These are phyloP conservation scores for Drosophila fungiperda DNA, from an alignment of 2,888 invertebrate species.

Conservation along the genomic window DNA sequence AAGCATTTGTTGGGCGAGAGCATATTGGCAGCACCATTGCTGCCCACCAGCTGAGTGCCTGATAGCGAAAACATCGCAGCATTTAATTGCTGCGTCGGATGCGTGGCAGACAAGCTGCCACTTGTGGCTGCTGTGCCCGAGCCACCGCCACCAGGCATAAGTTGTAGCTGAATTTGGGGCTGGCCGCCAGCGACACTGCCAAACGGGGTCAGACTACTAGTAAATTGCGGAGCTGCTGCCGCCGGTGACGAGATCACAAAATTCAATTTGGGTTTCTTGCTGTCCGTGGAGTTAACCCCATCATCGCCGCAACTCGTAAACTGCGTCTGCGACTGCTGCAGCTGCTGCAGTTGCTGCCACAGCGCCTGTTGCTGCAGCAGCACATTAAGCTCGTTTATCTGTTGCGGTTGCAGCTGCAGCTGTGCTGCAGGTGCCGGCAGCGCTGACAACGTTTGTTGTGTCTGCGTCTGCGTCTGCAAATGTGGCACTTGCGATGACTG, in stretches of 20 bases:
- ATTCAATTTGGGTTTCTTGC: constrained; percentile 84
- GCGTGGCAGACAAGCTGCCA: constrained; percentile 31
- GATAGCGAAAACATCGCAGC: constrained; percentile 63
- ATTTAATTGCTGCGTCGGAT: constrained; percentile 64
- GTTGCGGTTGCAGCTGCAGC: constrained; percentile 73
- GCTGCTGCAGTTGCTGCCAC: constrained; percentile 69
- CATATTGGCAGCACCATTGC: constrained; percentile 59
- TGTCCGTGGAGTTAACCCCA: constrained; percentile 64
- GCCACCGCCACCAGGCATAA: constrained; percentile 43
- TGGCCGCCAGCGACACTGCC: constrained; percentile 44
- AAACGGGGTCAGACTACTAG: constrained; percentile 43
- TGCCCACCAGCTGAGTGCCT: constrained; percentile 49
- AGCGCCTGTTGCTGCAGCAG: constrained; percentile 65
- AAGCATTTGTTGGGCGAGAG: constrained; percentile 84
- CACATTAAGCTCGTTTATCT: constrained; percentile 70
- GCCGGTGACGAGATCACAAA: constrained; percentile 82
- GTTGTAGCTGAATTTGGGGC: constrained; percentile 68
- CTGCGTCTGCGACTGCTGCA: constrained; percentile 55
- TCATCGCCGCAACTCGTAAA: constrained; percentile 49
- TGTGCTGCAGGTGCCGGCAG: constrained; percentile 52
- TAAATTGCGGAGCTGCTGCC: constrained; percentile 44
- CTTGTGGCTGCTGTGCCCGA: neutral
- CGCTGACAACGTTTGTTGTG: constrained; percentile 45
- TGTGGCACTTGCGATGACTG: constrained; percentile 49
- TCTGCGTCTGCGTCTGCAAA: constrained; percentile 52